These are phyloP conservation scores for Cosmopolites sordidus DNA, from an alignment of 2,888 invertebrate species.

Conservation along the genomic window DNA sequence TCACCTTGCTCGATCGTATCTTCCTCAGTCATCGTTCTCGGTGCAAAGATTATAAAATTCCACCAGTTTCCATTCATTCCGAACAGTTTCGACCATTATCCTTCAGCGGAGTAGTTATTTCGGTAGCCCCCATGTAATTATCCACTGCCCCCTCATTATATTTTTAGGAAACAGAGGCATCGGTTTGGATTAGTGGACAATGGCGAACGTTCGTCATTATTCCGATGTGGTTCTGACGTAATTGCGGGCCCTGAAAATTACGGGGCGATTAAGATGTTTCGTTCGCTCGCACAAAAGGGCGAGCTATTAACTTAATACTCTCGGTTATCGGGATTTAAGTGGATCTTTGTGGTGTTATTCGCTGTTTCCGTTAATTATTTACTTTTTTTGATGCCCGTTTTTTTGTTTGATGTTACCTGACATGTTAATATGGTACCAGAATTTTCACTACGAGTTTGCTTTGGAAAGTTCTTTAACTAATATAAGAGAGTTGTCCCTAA, in stretches of 20 bases:
- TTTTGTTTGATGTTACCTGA: too few relatives aligned
- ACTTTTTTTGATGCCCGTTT: too few relatives aligned
- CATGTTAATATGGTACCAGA: too few relatives aligned
- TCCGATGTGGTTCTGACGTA: not conserved
- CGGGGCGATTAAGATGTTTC: constrained; percentile 1
- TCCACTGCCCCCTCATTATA: constrained; percentile 11
- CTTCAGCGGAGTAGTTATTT: not conserved
- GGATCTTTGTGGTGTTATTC: not conserved
- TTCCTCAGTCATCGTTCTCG: not conserved
- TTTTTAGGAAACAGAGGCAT: constrained; percentile 1
- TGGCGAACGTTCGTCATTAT: not conserved
- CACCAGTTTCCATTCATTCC: not conserved
- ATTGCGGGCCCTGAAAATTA: not conserved
- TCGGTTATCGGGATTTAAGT: not conserved
- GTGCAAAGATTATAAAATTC: not conserved
- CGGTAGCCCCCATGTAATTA: constrained; percentile 16
- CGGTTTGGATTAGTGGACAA: not conserved
- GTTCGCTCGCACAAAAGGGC: not conserved
- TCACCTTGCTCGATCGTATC: not conserved
- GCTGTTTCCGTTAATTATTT: not conserved
- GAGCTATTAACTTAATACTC: not conserved
- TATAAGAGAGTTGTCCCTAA: too few relatives aligned
- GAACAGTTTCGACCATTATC: not conserved
- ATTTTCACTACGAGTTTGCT: too few relatives aligned
- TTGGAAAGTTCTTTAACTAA: too few relatives aligned